Conservation (phyloP, 2,797 vertebrate genomes). For the Arremon aurantiirostris region DNA sequence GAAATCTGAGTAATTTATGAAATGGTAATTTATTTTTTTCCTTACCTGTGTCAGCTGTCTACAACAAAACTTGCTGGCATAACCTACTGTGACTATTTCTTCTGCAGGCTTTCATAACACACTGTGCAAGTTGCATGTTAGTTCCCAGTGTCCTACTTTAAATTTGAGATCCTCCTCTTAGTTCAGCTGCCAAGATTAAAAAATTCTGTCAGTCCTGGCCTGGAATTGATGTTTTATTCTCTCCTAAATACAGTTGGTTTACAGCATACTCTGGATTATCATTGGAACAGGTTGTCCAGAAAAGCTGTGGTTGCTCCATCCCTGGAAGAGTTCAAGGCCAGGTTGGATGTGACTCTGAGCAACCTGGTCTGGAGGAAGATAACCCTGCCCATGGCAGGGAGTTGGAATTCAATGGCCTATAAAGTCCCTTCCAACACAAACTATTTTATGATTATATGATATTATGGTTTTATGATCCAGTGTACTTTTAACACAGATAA, state of each 20-base stretch:
- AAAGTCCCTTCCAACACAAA: not conserved
- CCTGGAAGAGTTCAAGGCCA: not conserved
- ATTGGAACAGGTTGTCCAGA: not conserved
- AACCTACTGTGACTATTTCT: not conserved
- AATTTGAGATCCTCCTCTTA: not conserved
- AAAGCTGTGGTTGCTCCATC: not conserved
- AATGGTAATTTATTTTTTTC: not conserved
- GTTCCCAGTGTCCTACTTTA: not conserved
- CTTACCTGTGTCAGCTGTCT: not conserved
- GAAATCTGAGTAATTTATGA: not conserved
- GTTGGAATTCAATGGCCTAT: not conserved
- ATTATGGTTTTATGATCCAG: no score
- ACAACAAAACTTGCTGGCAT: not conserved
- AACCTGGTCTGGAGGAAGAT: not conserved
- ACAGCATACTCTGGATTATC: not conserved
- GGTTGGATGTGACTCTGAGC: not conserved
- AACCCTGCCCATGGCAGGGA: not conserved
- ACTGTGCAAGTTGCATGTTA: not conserved
- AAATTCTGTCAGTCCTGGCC: not conserved
- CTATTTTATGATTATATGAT: not conserved
- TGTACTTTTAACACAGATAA: not conserved
- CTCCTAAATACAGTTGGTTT: not conserved
- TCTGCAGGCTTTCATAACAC: not conserved
- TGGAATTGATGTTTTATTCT: not conserved
- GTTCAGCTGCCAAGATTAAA: not conserved